Percentiles rank a stretch among this genome's conserved stretches.
Evolutionary conservation across 2,113 vertebrate species (phyloP).

Genomic region (Phrynosoma blainvillii): DNA sequence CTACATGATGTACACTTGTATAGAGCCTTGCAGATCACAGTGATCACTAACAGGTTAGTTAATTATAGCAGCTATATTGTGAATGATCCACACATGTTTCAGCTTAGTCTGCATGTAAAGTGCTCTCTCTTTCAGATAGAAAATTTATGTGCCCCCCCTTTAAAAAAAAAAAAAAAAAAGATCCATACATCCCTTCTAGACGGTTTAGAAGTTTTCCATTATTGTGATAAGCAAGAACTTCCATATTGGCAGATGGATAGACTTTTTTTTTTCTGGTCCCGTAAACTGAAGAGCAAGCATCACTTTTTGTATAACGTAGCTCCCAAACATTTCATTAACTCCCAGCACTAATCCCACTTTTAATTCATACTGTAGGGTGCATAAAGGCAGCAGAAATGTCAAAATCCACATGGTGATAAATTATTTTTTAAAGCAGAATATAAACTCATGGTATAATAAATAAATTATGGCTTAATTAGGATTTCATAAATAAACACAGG

Average conservation of each 20-base stretch:
- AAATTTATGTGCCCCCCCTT: conserved; percentile 5
- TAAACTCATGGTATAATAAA: conserved; percentile 37
- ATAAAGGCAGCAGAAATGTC: conserved; percentile 26
- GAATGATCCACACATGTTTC: conserved; percentile 72
- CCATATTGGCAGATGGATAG: not conserved
- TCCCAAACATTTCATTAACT: conserved; percentile 52
- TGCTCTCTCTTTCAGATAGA: conserved; percentile 73
- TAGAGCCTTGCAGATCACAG: conserved; percentile 58
- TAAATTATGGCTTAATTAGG: conserved; percentile 59
- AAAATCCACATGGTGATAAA: conserved; percentile 36
- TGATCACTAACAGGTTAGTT: conserved; percentile 30
- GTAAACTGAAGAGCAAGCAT: conserved; percentile 40
- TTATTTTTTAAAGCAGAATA: conserved; percentile 17
- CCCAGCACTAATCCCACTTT: conserved; percentile 36
- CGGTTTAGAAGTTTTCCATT: conserved; percentile 33
- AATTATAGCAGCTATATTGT: conserved; percentile 77
- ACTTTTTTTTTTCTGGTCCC: conserved; percentile 9
- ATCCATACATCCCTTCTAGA: conserved; percentile 12
- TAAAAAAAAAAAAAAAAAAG: conserved; percentile 8
- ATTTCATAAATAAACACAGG: conserved; percentile 35
- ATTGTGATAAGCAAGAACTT: conserved; percentile 39
- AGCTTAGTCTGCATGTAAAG: conserved; percentile 82
- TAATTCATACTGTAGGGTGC: conserved; percentile 27
- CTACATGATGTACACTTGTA: conserved; percentile 59
- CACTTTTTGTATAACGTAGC: conserved; percentile 45